These are phyloP conservation scores for Cephus runcator DNA, from an alignment of 2,888 invertebrate genomes.

Conservation along the genomic window DNA sequence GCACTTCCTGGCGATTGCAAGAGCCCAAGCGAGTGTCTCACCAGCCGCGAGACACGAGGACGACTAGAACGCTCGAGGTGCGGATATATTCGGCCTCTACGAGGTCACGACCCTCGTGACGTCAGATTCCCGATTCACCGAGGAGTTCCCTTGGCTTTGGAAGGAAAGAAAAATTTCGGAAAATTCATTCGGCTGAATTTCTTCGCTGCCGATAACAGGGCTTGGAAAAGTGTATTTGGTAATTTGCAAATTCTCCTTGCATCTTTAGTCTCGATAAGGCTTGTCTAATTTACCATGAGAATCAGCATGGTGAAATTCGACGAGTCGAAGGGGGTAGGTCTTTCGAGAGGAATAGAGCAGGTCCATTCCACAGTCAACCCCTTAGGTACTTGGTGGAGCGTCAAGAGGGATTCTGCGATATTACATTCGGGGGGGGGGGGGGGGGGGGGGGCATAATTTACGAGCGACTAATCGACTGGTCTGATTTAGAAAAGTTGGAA, in stretches of 20 bases:
- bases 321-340: neutral
- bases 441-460: neutral
- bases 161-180: neutral
- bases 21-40: neutral
- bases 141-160: neutral
- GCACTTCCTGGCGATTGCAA: neutral
- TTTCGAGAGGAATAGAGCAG: neutral
- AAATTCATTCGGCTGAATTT: neutral
- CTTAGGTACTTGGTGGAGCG: neutral
- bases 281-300: neutral
- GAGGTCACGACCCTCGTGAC: neutral
- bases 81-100: neutral
- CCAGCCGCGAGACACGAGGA: neutral
- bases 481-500: neutral
- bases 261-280: neutral
- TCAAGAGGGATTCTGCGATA: neutral
- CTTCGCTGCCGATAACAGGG: no score
- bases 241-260: neutral
- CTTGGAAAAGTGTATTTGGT: neutral
- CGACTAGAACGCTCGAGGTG: neutral
- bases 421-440: neutral
- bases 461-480: conserved; percentile 9
- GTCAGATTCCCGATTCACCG: neutral
- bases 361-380: neutral
- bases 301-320: neutral